Base-by-base conservation (phyloP, 2,797 vertebrate genomes). In the Danio jaintianensis region DNA sequence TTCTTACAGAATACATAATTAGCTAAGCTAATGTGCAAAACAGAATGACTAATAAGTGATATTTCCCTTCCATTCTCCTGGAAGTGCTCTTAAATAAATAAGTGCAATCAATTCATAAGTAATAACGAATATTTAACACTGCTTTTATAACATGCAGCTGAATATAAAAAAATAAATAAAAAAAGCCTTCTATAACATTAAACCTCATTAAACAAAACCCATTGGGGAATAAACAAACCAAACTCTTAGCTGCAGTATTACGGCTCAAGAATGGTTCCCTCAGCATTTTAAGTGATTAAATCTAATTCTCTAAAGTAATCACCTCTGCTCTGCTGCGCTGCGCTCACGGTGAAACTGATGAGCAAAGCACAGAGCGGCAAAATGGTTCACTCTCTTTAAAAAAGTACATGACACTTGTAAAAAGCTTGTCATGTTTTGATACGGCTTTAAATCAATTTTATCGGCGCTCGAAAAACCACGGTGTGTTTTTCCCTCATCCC, bases 211-310 rank as follows among this genome's bases (percentile, higher is more conserved):
- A 62, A 79, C 18, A 36, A 61, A 79, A 52, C 70, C 38, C 67
- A 52, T n/a, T 36, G 38, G 42, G 67, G 77, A 59, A 70, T 79
- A 79, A 79, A 79, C 77, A 79, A 79, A 79, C 47, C 55, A 63
- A 79, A 62, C 68, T 62, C 58, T 71, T 15, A 6, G 29, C 29
- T 62, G 36, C 36, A 71, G 47, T 45, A 22, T 63, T 43, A 63
- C 12, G 56, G 58, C 56, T 29, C 68, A 72, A 68, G 70, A 75
- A 81, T 2, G 20, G 45, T 62, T 78, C 61, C 29, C 56, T 58
- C 69, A 82, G 81, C 81, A 68, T 74, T 66, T 82, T 64, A 79
- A 48, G 69, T 82, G 67, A 78, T 78, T 64, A 64, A 52, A 67
- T 78, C 50, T 71, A 64, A 55, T 70, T 83, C 67, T 75, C 78